Evolutionary conservation across 2,888 invertebrate species (phyloP).

Genomic region (Baccha elongata): DNA sequence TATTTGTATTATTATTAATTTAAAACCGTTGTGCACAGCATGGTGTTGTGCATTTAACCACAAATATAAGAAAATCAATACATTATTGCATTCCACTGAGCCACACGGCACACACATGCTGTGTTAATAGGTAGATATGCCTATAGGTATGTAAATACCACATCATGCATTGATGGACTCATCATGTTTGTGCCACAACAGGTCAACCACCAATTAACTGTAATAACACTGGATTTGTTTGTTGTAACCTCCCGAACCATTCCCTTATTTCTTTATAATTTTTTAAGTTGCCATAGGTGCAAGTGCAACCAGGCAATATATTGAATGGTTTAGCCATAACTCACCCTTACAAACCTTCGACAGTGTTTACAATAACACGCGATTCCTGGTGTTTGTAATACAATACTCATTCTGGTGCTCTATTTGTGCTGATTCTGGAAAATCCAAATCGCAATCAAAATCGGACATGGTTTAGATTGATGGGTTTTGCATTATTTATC

Average conservation of each 20-base stretch:
- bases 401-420: conserved; percentile 10
- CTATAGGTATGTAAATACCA: conserved; percentile 52
- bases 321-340: not conserved
- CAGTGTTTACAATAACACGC: conserved; percentile 40
- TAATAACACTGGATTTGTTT: conserved; percentile 73
- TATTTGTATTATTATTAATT: conserved; percentile 4
- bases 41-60: conserved; percentile 47
- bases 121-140: not conserved
- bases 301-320: not conserved
- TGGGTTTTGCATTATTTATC: conserved; percentile 63
- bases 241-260: conserved; percentile 51
- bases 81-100: conserved; percentile 45
- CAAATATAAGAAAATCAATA: conserved; percentile 62
- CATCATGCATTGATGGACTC: conserved; percentile 67
- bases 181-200: conserved; percentile 64
- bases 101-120: conserved; percentile 28
- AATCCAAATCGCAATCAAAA: conserved; percentile 48
- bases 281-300: conserved; percentile 7
- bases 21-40: conserved; percentile 8
- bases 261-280: conserved; percentile 24
- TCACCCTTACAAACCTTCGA: not conserved
- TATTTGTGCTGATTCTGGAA: conserved; percentile 15
- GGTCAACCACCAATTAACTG: conserved; percentile 74
- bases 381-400: conserved; percentile 3
- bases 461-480: conserved; percentile 52